Evolutionary conservation across 2,888 invertebrate genomes (phyloP), one percentile per base, ranked within the genome.

Genomic region (Torymus texanus): DNA sequence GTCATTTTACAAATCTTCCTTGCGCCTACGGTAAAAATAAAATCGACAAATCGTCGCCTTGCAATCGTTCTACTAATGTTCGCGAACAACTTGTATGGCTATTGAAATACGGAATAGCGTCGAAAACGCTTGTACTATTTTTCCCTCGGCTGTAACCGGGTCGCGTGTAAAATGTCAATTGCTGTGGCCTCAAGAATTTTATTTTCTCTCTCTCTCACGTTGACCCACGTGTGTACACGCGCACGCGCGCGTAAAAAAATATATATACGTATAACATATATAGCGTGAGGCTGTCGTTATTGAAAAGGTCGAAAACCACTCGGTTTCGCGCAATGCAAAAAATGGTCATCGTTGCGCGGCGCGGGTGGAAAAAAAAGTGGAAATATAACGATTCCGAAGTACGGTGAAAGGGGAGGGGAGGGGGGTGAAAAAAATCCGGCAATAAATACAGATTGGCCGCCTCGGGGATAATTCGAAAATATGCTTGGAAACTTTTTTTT

Each of bases 381-480:
- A 61, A 68, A 74, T 56, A 53, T 61, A 61, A 53, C 61, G 61
- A 61, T 41, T 61, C 41, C 11, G 18, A 55, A n/a, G 16, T n/a
- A 53, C 71, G 53, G 72, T 51, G 68, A 74, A 63, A 74, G 61
- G 21, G 21, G 21, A 21, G 21, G 41, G 41, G 41, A 8, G 8
- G 1, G 0, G 41, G 41, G 8, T 29, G 29, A 41, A 41, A 41
- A 41, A 41, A 41, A 41, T 29, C n/a, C 13, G 65, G 55, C 58
- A 66, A 71, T 75, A 80, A 70, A 72, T 62, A 55, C 66, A 67
- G 74, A 67, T 78, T 59, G 71, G 65, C 14, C n/a, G 24, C 58
- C 59, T 59, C 63, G 53, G 56, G 56, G 56, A 76, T 72, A 76
- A 80, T 76, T 72, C 55, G 72, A 72, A 75, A 75, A 76, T 78